Conservation (phyloP, 1,140 invertebrate genomes). For the Chymomyza costata region DNA sequence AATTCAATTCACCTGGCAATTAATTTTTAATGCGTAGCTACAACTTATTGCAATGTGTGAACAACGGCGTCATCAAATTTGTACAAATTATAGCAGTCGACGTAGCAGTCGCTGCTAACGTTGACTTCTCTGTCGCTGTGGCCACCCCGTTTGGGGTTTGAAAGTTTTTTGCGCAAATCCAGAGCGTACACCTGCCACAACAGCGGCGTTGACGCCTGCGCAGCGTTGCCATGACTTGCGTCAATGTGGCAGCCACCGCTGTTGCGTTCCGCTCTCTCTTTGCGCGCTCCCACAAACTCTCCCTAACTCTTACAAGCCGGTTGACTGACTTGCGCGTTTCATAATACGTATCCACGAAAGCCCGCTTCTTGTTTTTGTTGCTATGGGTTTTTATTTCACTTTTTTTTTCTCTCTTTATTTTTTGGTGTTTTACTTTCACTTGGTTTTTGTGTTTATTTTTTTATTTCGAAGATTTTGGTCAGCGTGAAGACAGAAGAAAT, state of each 20-base stretch:
- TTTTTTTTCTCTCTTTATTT: not conserved
- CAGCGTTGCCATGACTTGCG: constrained; percentile 38
- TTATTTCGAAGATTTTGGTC: constrained; percentile 15
- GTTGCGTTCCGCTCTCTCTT: not conserved
- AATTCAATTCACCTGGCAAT: too few relatives aligned
- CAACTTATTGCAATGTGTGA: constrained; percentile 34
- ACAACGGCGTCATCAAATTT: constrained; percentile 34
- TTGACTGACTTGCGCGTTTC: constrained; percentile 42
- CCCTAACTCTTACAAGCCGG: constrained; percentile 19
- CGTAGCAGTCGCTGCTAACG: not conserved
- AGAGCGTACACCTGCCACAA: constrained; percentile 5
- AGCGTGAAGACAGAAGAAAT: too few relatives aligned
- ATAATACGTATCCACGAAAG: constrained; percentile 52
- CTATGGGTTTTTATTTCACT: constrained; percentile 31
- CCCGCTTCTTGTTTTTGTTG: constrained; percentile 29
- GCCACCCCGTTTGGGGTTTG: constrained; percentile 33
- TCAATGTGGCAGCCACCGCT: not conserved
- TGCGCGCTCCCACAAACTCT: not conserved
- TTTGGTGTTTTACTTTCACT: constrained; percentile 25
- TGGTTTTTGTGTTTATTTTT: constrained; percentile 5
- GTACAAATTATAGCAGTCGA: too few relatives aligned
- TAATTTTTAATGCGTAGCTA: constrained; percentile 16
- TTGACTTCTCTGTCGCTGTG: constrained; percentile 36
- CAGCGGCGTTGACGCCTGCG: constrained; percentile 23
- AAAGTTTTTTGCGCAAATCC: constrained; percentile 43